Percentiles rank a stretch among this genome's conserved stretches.
These are phyloP conservation scores for Drosophila recens DNA, from an alignment of 2,888 invertebrate species.

Conservation along the genomic window DNA sequence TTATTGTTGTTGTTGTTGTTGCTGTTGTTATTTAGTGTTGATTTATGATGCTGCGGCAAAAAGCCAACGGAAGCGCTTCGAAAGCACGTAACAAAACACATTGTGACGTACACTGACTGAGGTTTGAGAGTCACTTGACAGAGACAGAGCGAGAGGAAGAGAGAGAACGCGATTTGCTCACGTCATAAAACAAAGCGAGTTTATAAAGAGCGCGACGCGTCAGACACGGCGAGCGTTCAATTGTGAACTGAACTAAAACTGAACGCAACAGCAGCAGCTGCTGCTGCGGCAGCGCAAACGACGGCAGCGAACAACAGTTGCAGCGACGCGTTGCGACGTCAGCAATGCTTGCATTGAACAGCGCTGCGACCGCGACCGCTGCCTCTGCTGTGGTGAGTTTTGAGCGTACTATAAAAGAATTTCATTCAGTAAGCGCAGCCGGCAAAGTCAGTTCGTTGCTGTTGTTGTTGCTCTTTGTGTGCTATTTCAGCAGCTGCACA, in stretches of 20 bases:
- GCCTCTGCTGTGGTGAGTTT: constrained; percentile 59
- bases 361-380: constrained; percentile 13
- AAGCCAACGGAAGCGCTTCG: constrained; percentile 64
- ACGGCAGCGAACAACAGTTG: constrained; percentile 28
- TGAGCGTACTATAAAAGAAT: constrained; percentile 56
- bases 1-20: constrained; percentile 37
- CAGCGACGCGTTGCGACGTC: constrained; percentile 47
- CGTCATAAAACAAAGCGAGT: constrained; percentile 13
- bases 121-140: constrained; percentile 55
- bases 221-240: constrained; percentile 70
- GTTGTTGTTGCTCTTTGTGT: constrained; percentile 36
- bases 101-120: constrained; percentile 52
- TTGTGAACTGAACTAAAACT: constrained; percentile 71
- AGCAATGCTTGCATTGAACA: constrained; percentile 39
- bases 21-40: constrained; percentile 65
- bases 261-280: constrained; percentile 3
- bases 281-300: no score
- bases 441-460: constrained; percentile 47
- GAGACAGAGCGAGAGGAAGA: constrained; percentile 14
- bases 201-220: constrained; percentile 57
- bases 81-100: constrained; percentile 59
- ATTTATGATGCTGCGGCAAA: constrained; percentile 80
- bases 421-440: constrained; percentile 75
- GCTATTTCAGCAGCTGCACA: constrained; percentile 62
- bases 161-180: constrained; percentile 21